These are phyloP conservation scores for Diglossa cyanea DNA, from an alignment of 2,797 vertebrate genomes.

Conservation along the genomic window DNA sequence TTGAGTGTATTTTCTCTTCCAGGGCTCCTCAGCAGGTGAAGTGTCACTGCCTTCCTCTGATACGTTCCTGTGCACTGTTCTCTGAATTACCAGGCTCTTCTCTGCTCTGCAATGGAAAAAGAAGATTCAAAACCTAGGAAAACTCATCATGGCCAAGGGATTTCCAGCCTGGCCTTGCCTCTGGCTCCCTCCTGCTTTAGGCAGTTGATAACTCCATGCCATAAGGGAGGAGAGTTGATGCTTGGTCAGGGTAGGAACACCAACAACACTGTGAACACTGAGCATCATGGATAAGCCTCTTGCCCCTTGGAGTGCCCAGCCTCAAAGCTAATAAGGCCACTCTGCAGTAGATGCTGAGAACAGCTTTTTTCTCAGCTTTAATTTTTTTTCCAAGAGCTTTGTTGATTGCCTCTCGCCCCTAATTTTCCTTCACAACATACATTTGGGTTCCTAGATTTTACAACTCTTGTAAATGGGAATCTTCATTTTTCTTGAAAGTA, in stretches of 20 bases:
- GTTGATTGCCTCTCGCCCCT: background rate
- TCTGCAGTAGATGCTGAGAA: background rate
- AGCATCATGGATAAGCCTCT: background rate
- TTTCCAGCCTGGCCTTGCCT: background rate
- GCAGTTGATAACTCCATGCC: background rate
- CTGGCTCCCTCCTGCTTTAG: background rate
- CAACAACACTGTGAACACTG: background rate
- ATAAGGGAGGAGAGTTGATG: background rate
- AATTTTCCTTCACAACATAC: background rate
- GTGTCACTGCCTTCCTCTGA: background rate
- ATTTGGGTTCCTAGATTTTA: background rate
- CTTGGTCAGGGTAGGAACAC: background rate
- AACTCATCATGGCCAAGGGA: background rate
- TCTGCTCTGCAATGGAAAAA: background rate
- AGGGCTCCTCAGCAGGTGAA: background rate
- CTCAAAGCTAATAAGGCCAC: background rate
- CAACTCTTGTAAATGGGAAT: background rate
- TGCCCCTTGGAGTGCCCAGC: background rate
- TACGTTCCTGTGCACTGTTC: background rate
- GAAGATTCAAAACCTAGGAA: background rate
- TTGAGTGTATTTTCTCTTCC: background rate
- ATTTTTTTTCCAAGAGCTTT: background rate
- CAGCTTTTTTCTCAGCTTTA: background rate
- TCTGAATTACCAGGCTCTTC: conserved; percentile 7
- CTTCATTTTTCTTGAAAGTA: background rate